Evolutionary conservation across 2,888 invertebrate species (phyloP).

Genomic region (Pseudoips prasinana): DNA sequence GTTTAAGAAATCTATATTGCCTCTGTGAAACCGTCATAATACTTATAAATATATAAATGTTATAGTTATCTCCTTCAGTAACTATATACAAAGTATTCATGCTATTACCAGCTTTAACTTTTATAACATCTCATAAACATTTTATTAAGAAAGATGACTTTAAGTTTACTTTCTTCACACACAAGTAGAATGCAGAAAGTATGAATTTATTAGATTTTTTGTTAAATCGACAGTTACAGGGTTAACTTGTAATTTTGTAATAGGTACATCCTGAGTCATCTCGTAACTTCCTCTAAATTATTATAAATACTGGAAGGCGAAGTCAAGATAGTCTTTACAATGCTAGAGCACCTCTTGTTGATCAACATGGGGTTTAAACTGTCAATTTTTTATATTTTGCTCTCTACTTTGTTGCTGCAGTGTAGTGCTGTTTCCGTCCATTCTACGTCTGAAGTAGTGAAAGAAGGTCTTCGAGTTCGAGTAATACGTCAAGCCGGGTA

Average conservation of each 20-base stretch:
- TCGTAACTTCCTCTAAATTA: constrained; percentile 46
- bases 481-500: constrained; percentile 69
- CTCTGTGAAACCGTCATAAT: too few relatives aligned
- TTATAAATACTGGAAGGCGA: constrained; percentile 56
- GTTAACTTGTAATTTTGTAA: constrained; percentile 56
- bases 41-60: too few relatives aligned
- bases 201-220: too few relatives aligned
- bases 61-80: too few relatives aligned
- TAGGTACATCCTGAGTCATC: constrained; percentile 28
- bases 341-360: constrained; percentile 11
- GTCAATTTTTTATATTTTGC: constrained; percentile 31
- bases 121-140: too few relatives aligned
- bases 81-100: too few relatives aligned
- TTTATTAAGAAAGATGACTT: too few relatives aligned
- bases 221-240: too few relatives aligned
- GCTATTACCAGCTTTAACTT: too few relatives aligned
- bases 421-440: constrained; percentile 16
- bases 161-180: too few relatives aligned
- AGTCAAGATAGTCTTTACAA: constrained; percentile 42
- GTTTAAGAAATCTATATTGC: too few relatives aligned
- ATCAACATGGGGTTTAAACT: constrained; percentile 42
- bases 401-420: constrained; percentile 32
- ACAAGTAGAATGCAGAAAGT: too few relatives aligned
- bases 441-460: constrained; percentile 7
- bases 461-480: constrained; percentile 34